phyloP scores from a whole-genome alignment of 1,140 invertebrate genomes.

The Colletes gigas region DNA sequence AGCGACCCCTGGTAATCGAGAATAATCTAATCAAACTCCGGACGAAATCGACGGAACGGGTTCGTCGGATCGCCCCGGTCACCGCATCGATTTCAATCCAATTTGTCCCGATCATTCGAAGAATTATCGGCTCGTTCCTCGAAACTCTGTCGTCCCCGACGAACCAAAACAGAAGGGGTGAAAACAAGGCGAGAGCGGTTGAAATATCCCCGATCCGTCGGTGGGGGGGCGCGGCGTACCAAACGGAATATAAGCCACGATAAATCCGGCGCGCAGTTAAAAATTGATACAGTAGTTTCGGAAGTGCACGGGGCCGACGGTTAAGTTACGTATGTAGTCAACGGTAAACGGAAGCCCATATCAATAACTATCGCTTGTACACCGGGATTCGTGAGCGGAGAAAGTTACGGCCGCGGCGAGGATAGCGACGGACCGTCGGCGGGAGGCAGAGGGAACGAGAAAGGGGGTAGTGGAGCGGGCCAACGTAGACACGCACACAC shows the following conservation, averaged over 20 bases:
- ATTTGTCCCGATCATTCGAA: conserved; percentile 11
- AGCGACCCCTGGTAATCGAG: neutral
- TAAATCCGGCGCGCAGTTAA: conserved; percentile 75
- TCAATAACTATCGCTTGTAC: conserved; percentile 76
- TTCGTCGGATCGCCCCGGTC: neutral
- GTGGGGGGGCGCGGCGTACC: conserved; percentile 5
- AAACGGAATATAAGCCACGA: conserved; percentile 71
- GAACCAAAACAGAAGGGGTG: neutral
- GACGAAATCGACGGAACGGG: neutral
- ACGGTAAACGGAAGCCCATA: conserved; percentile 77
- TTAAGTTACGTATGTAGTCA: conserved; percentile 75
- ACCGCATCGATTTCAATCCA: conserved; percentile 27
- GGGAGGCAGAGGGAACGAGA: conserved; percentile 6
- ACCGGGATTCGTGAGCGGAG: conserved; percentile 56
- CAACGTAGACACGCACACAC: neutral
- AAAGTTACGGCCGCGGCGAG: conserved; percentile 29
- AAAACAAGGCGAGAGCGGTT: neutral
- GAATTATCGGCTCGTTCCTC: conserved; percentile 13
- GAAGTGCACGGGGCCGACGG: conserved; percentile 70
- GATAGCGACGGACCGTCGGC: conserved; percentile 15
- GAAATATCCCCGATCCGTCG: conserved; percentile 32
- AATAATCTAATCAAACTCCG: conserved; percentile 16
- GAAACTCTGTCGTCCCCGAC: neutral
- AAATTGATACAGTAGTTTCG: conserved; percentile 76
- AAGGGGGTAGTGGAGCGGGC: conserved; percentile 9